Conservation (phyloP, 1,140 invertebrate genomes). For the Drosophila oshimai region DNA sequence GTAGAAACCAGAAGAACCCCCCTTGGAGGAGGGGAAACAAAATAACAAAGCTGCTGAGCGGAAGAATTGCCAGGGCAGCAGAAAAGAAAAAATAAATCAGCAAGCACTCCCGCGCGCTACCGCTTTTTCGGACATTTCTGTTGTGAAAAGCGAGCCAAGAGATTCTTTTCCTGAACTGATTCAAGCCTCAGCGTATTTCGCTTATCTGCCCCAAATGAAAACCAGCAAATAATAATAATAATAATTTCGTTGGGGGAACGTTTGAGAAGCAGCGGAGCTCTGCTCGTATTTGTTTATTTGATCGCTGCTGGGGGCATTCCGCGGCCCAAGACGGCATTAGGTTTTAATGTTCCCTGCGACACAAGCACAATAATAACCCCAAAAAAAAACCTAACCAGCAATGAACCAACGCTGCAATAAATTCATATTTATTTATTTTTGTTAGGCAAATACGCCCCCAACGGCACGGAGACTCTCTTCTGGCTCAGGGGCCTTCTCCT, state of each 20-base stretch:
- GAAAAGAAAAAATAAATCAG: constrained; percentile 48
- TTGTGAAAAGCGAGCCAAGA: constrained; percentile 13
- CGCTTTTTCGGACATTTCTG: neutral
- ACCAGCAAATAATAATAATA: constrained; percentile 21
- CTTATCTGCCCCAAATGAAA: constrained; percentile 55
- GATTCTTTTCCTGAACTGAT: constrained; percentile 4
- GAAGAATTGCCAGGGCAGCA: constrained; percentile 66
- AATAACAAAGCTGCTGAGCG: constrained; percentile 1
- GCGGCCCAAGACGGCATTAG: constrained; percentile 51
- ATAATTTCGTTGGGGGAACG: constrained; percentile 17
- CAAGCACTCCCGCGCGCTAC: neutral
- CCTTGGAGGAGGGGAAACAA: neutral
- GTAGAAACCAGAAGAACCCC: constrained; percentile 60
- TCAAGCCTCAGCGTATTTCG: constrained; percentile 37
- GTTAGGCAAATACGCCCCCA: constrained; percentile 79
- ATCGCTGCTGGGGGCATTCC: constrained; percentile 39
- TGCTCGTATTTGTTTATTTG: constrained; percentile 66
- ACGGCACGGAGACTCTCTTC: constrained; percentile 34
- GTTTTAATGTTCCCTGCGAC: constrained; percentile 62
- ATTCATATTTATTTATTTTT: constrained; percentile 81
- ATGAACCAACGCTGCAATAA: constrained; percentile 70
- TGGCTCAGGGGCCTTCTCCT: constrained; percentile 16
- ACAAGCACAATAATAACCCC: constrained; percentile 13
- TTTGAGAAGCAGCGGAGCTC: constrained; percentile 2
- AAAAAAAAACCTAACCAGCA: constrained; percentile 24